These are phyloP conservation scores for Phymatocera aterrima DNA, from an alignment of 2,888 invertebrate species.

Conservation along the genomic window DNA sequence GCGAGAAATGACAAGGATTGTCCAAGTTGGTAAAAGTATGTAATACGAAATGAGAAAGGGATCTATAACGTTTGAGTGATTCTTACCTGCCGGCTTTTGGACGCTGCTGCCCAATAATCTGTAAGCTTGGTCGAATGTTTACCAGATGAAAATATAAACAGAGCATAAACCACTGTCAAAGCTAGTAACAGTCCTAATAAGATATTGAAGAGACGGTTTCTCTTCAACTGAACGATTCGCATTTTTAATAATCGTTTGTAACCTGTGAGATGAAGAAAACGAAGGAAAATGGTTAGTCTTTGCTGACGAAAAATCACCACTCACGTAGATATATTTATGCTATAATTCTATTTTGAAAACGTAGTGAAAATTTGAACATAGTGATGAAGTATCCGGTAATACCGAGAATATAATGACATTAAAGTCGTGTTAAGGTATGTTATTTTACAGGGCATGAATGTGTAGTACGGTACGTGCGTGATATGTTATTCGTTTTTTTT, in stretches of 20 bases:
- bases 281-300: background rate
- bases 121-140: conserved; percentile 54
- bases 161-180: conserved; percentile 67
- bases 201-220: conserved; percentile 65
- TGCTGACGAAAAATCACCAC: background rate
- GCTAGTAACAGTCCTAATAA: conserved; percentile 59
- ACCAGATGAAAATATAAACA: conserved; percentile 58
- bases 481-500: too few relatives aligned
- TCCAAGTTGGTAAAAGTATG: too few relatives aligned
- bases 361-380: too few relatives aligned
- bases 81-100: conserved; percentile 60
- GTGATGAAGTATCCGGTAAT: too few relatives aligned
- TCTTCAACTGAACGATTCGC: conserved; percentile 70
- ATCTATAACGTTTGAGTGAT: too few relatives aligned
- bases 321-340: too few relatives aligned
- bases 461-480: too few relatives aligned
- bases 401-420: too few relatives aligned
- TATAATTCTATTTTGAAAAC: too few relatives aligned
- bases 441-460: too few relatives aligned
- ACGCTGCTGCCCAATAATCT: conserved; percentile 61
- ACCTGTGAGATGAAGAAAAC: background rate
- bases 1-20: background rate
- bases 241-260: conserved; percentile 57
- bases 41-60: too few relatives aligned
- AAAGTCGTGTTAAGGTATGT: too few relatives aligned